Evolutionary conservation across 2,113 vertebrate species (phyloP), one percentile per base, ranked within the genome.

Genomic region (Phainopepla nitens): DNA sequence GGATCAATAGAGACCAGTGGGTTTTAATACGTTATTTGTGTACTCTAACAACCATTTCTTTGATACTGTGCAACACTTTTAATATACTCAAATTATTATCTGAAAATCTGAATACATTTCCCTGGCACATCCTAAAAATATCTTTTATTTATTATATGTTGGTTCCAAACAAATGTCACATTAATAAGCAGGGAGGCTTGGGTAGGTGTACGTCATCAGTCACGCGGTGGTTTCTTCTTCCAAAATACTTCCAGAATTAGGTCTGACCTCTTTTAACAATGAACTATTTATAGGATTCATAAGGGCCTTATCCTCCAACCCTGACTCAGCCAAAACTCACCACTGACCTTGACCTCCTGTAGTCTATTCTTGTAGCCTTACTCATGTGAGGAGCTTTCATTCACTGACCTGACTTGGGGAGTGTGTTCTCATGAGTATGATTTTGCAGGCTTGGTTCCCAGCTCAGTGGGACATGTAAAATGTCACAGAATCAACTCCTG

Each of bases 301-400:
- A 96, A 86, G 76, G 79, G 60, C 85, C 82, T 95, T 96, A 90
- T 96, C 90, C 92, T 96, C 71, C 90, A 93, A 69, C 68, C 85
- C 87, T 97, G 90, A 96, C 94, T 95, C 94, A 96, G 94, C 85
- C 92, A 96, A 96, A 96, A 96, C 82, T 93, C 90, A 83, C 64
- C 47, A 71, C 71, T 95, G 92, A 96, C 96, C 94, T 80, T 94
- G 87, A 91, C 90, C 92, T 95, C 86, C 50, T 83, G 36, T 24
- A 65, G 45, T 80, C 82, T 97, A 86, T 96, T 97, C 94, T 93
- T 95, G 70, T 2, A 90, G 88, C n/a, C 79, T 88, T 92, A 69
- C 82, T 93, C 79, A 77, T 95, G 68, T 90, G 95, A 80, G 79
- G 87, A 87, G 84, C 87, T 96, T 94, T 93, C 86, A 90, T 95